Base-by-base conservation (phyloP, 2,113 vertebrate genomes). In the Pungitius pungitius region DNA sequence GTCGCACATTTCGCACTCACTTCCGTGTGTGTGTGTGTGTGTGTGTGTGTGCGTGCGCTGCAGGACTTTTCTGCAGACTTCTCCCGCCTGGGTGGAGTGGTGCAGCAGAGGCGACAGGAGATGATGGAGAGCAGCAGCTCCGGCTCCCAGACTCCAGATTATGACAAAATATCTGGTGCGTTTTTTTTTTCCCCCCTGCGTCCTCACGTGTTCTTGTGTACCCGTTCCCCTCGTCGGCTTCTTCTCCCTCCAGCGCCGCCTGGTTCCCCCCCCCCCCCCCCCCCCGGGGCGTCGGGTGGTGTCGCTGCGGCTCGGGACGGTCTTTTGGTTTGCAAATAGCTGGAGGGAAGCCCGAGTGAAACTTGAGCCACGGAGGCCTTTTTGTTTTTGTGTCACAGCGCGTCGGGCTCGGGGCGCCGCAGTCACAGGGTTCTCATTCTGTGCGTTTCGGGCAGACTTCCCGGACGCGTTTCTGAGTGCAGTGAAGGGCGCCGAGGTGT, bases 81-180 rank as follows among this genome's bases (percentile, higher is more conserved):
- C 88, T 94, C 94, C 33, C 95, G 96, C 90, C 81, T 97, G 26
- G 95, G 96, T 58, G 95, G 95, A 43, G 94, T 95, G 49, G 93
- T 96, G 33, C 92, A 81, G 15, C 92, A 93, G 35, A 88, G 91
- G n/a, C 93, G 95, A 61, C 92, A 94, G 80, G 95, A 95, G 39
- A 91, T 96, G 93, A 95, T 94, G 90, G 96, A 95, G 72, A 96
- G 94, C 68, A 98, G 96, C 90, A 98, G 96, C 68, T 96, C 96
- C 18, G 96, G 95, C 0, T 98, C 97, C 56, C 97, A 96, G 81
- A 97, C 96, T 11, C 96, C 96, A 5, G 97, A 98, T 81, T 93
- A 95, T 3, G 96, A 97, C 76, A 95, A 95, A 85, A 94, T 95
- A 20, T 88, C 93, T 69, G 96, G 97, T 98, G 73, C 69, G 92